These are phyloP conservation scores for Lucilia cuprina DNA, from an alignment of 1,140 invertebrate species.

Conservation along the genomic window DNA sequence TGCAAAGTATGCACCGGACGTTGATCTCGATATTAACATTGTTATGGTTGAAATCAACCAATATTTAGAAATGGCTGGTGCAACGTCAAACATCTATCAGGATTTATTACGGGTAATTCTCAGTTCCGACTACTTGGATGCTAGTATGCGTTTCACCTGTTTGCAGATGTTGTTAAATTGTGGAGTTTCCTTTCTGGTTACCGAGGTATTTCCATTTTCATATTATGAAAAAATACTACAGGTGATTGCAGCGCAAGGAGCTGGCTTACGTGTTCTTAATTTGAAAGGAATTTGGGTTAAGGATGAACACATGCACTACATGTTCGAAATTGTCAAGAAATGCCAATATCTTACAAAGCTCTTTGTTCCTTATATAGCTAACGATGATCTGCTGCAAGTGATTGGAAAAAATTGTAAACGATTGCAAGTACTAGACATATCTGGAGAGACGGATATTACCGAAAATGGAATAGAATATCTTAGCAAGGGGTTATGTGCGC, in stretches of 20 bases:
- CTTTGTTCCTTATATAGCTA: conserved; percentile 73
- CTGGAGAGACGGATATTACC: conserved; percentile 71
- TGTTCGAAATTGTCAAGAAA: conserved; percentile 68
- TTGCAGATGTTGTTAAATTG: conserved; percentile 69
- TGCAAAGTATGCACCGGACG: conserved; percentile 59
- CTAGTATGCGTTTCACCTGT: conserved; percentile 69
- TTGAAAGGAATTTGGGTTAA: conserved; percentile 75
- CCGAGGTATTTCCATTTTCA: conserved; percentile 71
- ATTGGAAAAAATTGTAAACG: conserved; percentile 67
- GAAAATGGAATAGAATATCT: conserved; percentile 68
- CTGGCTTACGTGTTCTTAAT: conserved; percentile 69
- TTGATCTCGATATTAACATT: conserved; percentile 66
- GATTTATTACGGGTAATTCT: conserved; percentile 70
- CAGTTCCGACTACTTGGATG: conserved; percentile 70
- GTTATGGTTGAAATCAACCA: conserved; percentile 67
- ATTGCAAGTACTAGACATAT: conserved; percentile 69
- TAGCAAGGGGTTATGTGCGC: conserved; percentile 62
- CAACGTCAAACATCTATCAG: conserved; percentile 70
- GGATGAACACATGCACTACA: conserved; percentile 70
- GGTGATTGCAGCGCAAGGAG: conserved; percentile 68
- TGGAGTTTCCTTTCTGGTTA: conserved; percentile 69
- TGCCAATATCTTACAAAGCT: conserved; percentile 67
- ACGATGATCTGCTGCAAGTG: conserved; percentile 71
- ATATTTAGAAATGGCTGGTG: conserved; percentile 66
- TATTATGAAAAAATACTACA: conserved; percentile 72